phyloP scores from a whole-genome alignment of 2,113 vertebrate genomes.

The Mastomys natalensis region DNA sequence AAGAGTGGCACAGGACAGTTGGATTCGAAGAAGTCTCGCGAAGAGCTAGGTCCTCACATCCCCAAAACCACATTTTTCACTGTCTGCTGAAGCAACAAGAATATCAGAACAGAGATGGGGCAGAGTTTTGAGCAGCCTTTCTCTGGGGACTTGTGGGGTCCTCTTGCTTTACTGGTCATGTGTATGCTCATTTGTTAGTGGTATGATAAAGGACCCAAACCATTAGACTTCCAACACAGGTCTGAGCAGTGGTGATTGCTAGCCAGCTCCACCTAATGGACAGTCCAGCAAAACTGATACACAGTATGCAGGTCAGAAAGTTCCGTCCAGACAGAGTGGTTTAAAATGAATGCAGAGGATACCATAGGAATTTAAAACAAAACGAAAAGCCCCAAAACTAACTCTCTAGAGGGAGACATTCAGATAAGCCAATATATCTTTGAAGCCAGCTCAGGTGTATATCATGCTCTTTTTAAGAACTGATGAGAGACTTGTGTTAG shows the following conservation, averaged over 20 bases:
- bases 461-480: background rate
- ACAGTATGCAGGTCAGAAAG: background rate
- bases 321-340: background rate
- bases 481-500: background rate
- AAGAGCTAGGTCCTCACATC: background rate
- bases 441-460: background rate
- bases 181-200: background rate
- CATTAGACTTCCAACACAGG: accelerated
- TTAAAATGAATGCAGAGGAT: background rate
- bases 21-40: background rate
- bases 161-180: background rate
- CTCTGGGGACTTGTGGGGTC: background rate
- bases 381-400: background rate
- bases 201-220: background rate
- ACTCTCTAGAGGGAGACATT: background rate
- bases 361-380: background rate
- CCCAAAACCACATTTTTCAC: background rate
- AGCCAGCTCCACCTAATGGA: background rate
- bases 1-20: background rate
- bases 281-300: background rate
- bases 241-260: background rate
- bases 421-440: background rate
- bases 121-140: background rate
- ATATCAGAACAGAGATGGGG: background rate
- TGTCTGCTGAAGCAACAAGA: background rate